Base-by-base conservation (phyloP, 2,113 vertebrate species). In the Myotis davidii region DNA sequence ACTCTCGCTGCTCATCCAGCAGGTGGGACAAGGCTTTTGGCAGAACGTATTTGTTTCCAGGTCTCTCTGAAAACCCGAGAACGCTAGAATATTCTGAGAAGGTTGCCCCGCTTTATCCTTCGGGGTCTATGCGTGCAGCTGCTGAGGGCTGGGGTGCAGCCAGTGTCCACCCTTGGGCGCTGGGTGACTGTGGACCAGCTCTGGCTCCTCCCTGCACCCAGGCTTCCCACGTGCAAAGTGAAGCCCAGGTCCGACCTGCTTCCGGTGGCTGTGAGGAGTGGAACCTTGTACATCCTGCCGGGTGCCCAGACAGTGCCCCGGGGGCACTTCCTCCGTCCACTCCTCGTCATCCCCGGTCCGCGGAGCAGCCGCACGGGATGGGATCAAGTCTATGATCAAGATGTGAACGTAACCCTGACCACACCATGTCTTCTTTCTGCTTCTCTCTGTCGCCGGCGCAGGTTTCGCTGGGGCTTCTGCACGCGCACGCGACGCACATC, bases 391-490 rank as follows among this genome's bases (percentile, higher is more conserved):
- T 54, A 0, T 69, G 82, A 78, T 56, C 18, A 73, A 27, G 12
- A 25, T 61, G 32, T 29, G 32, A 73, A 70, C 78, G 11, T 39
- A 16, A 23, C 64, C 5, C 21, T 61, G 17, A 18, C 18, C 32
- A 42, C 94, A 52, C 79, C 25, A 52, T 45, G 6, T 52, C 48
- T 29, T 85, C 3, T 92, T 48, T 45, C 12, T 85, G 34, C 3
- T 16, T 93, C 56, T 86, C 83, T 90, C 3, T 94, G 78, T 97
- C 20, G 91, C 20, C 96, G 91, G 34, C 88, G 91, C 93, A 99
- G 98, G 98, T 99, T 93, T 98, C 98, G 69, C 97, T 99, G 88
- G 98, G 98, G 87, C 98, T 99, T 73, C 96, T 99, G 0, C 98
- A 99, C 94, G 98, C 98, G 70, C 97, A 98, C 37, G 99, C 98